phyloP scores from a whole-genome alignment of 2,888 invertebrate species.

The Therioaphis trifolii region DNA sequence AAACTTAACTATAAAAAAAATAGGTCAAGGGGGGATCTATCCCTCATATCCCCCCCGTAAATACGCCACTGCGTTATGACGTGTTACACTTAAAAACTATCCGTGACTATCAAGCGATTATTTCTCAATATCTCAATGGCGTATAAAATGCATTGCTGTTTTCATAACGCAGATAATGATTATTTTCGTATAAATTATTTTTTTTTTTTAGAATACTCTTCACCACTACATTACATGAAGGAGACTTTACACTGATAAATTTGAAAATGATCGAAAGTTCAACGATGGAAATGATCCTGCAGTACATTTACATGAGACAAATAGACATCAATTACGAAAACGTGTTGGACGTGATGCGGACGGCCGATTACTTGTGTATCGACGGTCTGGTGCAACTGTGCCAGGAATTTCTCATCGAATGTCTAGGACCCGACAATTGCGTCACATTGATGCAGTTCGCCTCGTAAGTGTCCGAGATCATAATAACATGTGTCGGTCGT shows the following conservation, averaged over 20 bases:
- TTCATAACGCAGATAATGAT: no score
- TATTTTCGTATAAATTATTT: no score
- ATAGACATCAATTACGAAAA: conserved; percentile 81
- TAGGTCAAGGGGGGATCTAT: no score
- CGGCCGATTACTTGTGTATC: conserved; percentile 89
- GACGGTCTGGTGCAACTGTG: conserved; percentile 84
- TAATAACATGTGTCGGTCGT: not conserved
- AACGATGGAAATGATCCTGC: conserved; percentile 82
- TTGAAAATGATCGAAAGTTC: conserved; percentile 82
- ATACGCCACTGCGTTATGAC: no score
- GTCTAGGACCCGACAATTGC: conserved; percentile 82
- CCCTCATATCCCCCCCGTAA: no score
- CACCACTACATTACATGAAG: conserved; percentile 81
- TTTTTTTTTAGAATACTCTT: conserved; percentile 77
- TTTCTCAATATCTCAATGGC: no score
- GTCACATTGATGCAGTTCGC: conserved; percentile 88
- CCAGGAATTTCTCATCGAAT: conserved; percentile 78
- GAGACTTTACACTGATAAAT: conserved; percentile 74
- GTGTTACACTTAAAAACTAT: no score
- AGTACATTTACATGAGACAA: conserved; percentile 86
- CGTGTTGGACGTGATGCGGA: conserved; percentile 83
- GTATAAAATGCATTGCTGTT: no score
- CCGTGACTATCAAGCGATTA: no score
- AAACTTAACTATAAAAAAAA: no score
- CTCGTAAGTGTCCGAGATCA: no score